Percentiles rank a stretch among this genome's conserved stretches.
Evolutionary conservation across 2,888 invertebrate species (phyloP).

Genomic region (Caprella mutica): DNA sequence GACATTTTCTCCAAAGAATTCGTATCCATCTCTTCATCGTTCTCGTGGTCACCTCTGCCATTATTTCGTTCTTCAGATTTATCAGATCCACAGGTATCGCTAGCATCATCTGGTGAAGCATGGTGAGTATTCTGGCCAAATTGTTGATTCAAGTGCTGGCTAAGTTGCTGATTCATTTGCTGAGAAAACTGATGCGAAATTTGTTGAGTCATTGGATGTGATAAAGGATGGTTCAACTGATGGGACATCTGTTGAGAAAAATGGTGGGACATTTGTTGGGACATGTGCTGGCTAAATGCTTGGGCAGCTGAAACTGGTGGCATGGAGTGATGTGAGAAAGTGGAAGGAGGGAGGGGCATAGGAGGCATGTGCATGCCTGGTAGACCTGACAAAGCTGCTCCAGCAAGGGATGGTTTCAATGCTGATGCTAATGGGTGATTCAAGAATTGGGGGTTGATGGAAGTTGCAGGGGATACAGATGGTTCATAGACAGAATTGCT

Average conservation of each 20-base stretch:
- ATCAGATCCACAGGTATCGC: conserved; percentile 31
- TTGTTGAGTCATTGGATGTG: conserved; percentile 7
- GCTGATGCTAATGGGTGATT: conserved; percentile 27
- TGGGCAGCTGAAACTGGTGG: conserved; percentile 13
- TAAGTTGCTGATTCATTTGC: conserved; percentile 7
- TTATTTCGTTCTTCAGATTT: conserved; percentile 29
- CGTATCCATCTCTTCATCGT: conserved; percentile 22
- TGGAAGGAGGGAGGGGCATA: conserved; percentile 24
- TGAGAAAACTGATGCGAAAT: conserved; percentile 9
- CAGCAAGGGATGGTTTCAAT: conserved; percentile 28
- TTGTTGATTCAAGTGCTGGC: conserved; percentile 19
- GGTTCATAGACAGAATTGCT: conserved; percentile 5
- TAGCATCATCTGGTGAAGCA: conserved; percentile 24
- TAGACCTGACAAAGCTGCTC: conserved; percentile 23
- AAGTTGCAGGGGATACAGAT: conserved; percentile 6
- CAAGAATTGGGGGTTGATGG: conserved; percentile 21
- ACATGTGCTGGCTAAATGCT: conserved; percentile 9
- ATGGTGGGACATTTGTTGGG: conserved; percentile 8
- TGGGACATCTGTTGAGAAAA: conserved; percentile 18
- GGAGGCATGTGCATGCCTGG: conserved; percentile 22
- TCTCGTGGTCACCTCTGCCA: conserved; percentile 18
- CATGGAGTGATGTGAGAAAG: conserved; percentile 10
- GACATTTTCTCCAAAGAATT: conserved; percentile 32
- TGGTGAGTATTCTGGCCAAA: conserved; percentile 9
- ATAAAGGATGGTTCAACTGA: conserved; percentile 9